Evolutionary conservation across 2,797 vertebrate species (phyloP).

Genomic region (Halcyon chelicuti): DNA sequence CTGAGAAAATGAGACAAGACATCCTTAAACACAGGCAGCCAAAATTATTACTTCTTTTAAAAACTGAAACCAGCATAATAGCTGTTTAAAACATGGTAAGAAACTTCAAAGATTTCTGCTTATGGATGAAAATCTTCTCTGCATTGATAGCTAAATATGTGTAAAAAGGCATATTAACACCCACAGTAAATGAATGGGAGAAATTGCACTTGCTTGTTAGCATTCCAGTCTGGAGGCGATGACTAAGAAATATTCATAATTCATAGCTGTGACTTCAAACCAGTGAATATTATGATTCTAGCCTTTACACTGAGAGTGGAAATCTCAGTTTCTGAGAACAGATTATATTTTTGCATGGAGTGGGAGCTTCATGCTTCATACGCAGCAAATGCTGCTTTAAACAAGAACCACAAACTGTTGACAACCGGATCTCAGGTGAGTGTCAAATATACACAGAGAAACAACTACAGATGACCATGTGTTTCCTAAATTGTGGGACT

Average conservation of each 20-base stretch:
- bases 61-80: neutral
- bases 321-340: neutral
- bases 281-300: neutral
- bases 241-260: slow-evolving; percentile 60
- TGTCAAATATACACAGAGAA: neutral
- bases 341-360: neutral
- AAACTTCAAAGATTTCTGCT: neutral
- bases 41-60: neutral
- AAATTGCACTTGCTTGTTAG: slow-evolving; percentile 41
- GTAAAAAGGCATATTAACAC: slow-evolving; percentile 28
- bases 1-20: neutral
- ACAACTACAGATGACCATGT: neutral
- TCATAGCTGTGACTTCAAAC: slow-evolving; percentile 42
- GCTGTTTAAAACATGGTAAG: neutral
- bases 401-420: neutral
- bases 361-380: neutral
- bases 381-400: neutral
- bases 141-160: neutral
- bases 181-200: slow-evolving; percentile 41
- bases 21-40: neutral
- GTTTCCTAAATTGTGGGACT: neutral
- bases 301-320: neutral
- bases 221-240: neutral
- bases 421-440: neutral
- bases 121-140: slow-evolving; percentile 30